Base-by-base conservation (phyloP, 2,113 vertebrate genomes). In the Percina caprodes region DNA sequence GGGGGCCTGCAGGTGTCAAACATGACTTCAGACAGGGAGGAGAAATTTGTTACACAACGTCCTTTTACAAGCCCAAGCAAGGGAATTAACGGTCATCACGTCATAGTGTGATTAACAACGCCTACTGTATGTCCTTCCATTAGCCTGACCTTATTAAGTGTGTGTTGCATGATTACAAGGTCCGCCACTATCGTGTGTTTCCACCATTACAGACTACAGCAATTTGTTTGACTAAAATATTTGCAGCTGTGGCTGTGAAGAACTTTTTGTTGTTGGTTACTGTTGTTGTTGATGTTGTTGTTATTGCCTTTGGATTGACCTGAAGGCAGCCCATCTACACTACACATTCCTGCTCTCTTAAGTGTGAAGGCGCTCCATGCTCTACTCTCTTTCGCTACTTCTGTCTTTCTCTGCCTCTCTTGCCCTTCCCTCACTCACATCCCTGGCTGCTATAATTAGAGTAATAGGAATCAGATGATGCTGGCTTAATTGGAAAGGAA, bases 401-500 rank as follows among this genome's bases (percentile, higher is more conserved):
- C 62, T 63, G 21, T 56, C 26, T n/a, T 56, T 52, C 54, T 30
- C 63, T 67, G n/a, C 55, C 74, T 26, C 52, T 49, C 45, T 62
- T 55, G 23, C 79, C 33, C 33, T 76, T 88, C 84, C 55, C 82
- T 76, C 66, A n/a, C 89, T 91, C 86, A 78, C 90, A 94, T 92
- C 82, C 87, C 86, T 79, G 65, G 70, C 90, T 2, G 56, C 92
- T 95, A 87, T 95, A 95, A 95, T 94, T 95, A 95, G 88, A 94
- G 87, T 92, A 95, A 95, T 93, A 93, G 86, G 88, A 93, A 86
- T 92, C 92, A 92, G 87, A 90, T 92, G 93, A 95, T 92, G 92
- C 46, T 83, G 77, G 85, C 91, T 94, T 95, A 94, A 95, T 95
- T 96, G 94, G 92, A 93, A 54, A 94, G 92, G 91, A 93, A 94